Evolutionary conservation across 2,888 invertebrate genomes (phyloP), one percentile per base, ranked within the genome.

Genomic region (Aphrophora alni): DNA sequence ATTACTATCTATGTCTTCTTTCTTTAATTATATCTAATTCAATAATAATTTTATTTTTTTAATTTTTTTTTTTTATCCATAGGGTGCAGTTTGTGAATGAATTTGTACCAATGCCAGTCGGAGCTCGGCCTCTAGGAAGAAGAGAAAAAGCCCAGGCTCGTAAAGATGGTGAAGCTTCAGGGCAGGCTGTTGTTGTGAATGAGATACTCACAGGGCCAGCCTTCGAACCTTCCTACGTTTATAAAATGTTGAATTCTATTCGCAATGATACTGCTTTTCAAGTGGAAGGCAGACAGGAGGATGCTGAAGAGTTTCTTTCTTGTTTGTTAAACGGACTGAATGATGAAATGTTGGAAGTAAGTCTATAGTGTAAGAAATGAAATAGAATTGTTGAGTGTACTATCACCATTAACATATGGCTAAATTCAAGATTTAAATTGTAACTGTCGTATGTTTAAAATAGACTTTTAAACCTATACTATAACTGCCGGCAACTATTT

Each of bases 291-390:
- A 91, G 96, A 25, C 98, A 98, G 88, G 98, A 98, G 87, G 98
- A 99, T 89, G 98, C 98, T 0, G 98, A 99, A 88, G 98, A 99
- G 88, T 98, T 98, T 89, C 91, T 98, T 0, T 95, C 97, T 8
- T 97, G 95, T 87, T 91, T 98, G 83, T 91, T 99, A 27, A 98
- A 98, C 89, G 96, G 96, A 28, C 92, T 98, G 80, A 98, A 98
- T 87, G 98, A 98, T 88, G 98, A 99, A 90, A 98, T 98, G 97
- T 91, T 97, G 1, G 96, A 97, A 82, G 86, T 85, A 77, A 83
- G 82, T 73, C 21, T 38, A 12, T 24, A 69, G 28, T 21, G n/a
- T n/a, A 25, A 28, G 27, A 80, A 83, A 80, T 70, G 70, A 82
- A 80, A 71, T n/a, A 17, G 24, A 0, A 21, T 70, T 21, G n/a